These are phyloP conservation scores for Mactromeris polynyma DNA, from an alignment of 2,888 invertebrate species.

Conservation along the genomic window DNA sequence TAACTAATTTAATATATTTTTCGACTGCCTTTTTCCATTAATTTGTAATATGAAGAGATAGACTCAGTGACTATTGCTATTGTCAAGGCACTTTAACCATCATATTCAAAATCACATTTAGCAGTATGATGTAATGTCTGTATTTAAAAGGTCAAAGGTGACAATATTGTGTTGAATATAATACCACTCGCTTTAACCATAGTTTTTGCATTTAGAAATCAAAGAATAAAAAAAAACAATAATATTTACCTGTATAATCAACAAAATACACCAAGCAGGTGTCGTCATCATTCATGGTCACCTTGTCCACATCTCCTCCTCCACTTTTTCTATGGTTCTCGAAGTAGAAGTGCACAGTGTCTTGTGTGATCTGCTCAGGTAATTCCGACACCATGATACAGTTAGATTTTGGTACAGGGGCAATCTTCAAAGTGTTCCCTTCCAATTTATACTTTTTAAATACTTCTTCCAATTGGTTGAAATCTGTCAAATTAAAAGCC, in stretches of 20 bases:
- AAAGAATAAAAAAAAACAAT: no score
- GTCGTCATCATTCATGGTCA: slow-evolving; percentile 35
- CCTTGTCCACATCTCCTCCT: slow-evolving; percentile 52
- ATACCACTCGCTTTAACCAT: no score
- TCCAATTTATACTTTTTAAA: slow-evolving; percentile 59
- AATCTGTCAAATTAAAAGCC: not conserved
- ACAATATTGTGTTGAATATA: no score
- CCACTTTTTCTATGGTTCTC: slow-evolving; percentile 66
- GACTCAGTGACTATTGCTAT: no score
- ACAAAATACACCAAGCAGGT: slow-evolving; percentile 50
- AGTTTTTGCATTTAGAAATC: no score
- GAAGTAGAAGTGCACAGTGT: slow-evolving; percentile 69
- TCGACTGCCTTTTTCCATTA: no score
- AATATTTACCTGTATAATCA: slow-evolving; percentile 48
- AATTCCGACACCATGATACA: slow-evolving; percentile 68
- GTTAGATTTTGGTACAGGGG: slow-evolving; percentile 53
- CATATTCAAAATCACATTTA: no score
- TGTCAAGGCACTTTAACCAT: no score
- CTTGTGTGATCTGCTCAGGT: slow-evolving; percentile 42
- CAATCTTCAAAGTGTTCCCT: slow-evolving; percentile 48
- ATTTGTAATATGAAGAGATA: no score
- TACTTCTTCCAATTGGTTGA: slow-evolving; percentile 1
- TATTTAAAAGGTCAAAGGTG: no score
- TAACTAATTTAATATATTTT: no score
- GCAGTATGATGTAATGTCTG: no score